Conservation (phyloP, 1,140 invertebrate species). For the Rhopalosiphum maidis region DNA sequence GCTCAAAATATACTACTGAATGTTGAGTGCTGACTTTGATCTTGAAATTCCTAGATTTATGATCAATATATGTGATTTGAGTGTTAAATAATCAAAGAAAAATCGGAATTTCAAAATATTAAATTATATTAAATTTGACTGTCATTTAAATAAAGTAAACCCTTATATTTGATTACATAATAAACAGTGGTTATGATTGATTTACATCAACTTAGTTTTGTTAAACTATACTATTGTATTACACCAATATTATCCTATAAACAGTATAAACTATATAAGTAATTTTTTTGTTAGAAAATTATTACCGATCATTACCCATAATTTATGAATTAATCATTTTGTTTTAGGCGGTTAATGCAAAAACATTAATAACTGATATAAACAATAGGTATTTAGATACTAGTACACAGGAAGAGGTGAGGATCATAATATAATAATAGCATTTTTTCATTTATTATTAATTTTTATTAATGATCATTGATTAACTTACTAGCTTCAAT, state of each 20-base stretch:
- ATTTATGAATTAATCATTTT: background rate
- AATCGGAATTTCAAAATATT: no score
- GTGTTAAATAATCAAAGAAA: no score
- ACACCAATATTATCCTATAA: background rate
- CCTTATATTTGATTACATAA: background rate
- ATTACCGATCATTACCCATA: background rate
- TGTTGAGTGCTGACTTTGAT: no score
- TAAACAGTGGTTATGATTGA: background rate
- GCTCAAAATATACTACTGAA: no score
- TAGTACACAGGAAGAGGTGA: conserved; percentile 43
- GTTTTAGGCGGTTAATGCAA: conserved; percentile 16
- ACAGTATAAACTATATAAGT: background rate
- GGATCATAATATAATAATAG: background rate
- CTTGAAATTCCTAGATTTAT: no score
- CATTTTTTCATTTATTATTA: background rate
- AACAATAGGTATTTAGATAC: conserved; percentile 38
- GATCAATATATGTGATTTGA: no score
- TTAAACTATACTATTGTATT: background rate
- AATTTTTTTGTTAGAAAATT: background rate
- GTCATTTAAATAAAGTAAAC: background rate
- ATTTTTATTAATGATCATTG: background rate
- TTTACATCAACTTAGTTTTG: background rate
- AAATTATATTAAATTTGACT: no score
- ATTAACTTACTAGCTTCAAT: conserved; percentile 52
- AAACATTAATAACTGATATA: conserved; percentile 33